These are phyloP conservation scores for Cacoxenus indagator DNA, from an alignment of 2,888 invertebrate species.

Conservation along the genomic window DNA sequence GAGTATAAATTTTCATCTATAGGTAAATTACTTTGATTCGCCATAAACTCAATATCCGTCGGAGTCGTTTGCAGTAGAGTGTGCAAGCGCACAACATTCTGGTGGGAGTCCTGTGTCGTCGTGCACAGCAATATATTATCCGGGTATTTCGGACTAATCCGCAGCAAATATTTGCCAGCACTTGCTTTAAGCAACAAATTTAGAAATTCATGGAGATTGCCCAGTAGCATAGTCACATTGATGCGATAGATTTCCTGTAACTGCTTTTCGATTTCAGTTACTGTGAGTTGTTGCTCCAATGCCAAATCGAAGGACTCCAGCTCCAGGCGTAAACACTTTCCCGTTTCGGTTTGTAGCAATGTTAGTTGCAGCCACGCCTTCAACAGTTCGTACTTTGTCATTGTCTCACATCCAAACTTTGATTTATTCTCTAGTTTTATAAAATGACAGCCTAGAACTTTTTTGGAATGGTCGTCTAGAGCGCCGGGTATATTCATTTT, in stretches of 20 bases:
- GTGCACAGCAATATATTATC: slow-evolving; percentile 60
- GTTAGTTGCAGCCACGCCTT: slow-evolving; percentile 60
- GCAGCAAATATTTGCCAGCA: slow-evolving; percentile 56
- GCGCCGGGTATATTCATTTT: slow-evolving; percentile 43
- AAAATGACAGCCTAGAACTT: slow-evolving; percentile 41
- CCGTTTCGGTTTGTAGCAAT: slow-evolving; percentile 38
- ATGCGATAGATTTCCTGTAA: slow-evolving; percentile 48
- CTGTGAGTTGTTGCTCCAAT: slow-evolving; percentile 48
- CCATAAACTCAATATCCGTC: slow-evolving; percentile 53
- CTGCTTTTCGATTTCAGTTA: slow-evolving; percentile 49
- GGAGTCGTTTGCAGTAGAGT: slow-evolving; percentile 44
- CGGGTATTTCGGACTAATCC: slow-evolving; percentile 51
- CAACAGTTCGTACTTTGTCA: slow-evolving; percentile 60
- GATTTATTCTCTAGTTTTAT: slow-evolving; percentile 65
- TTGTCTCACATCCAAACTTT: slow-evolving; percentile 62
- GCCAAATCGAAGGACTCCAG: slow-evolving; percentile 44
- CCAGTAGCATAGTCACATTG: slow-evolving; percentile 42
- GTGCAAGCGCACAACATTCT: slow-evolving; percentile 49
- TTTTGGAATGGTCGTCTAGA: slow-evolving; percentile 21
- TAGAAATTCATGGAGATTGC: slow-evolving; percentile 54
- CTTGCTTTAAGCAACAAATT: slow-evolving; percentile 48
- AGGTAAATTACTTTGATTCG: slow-evolving; percentile 45
- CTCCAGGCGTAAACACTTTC: slow-evolving; percentile 52
- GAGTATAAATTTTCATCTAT: slow-evolving; percentile 54
- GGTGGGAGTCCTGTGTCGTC: slow-evolving; percentile 39